Conservation (phyloP, 2,113 vertebrate species). For the Noturus placidus region DNA sequence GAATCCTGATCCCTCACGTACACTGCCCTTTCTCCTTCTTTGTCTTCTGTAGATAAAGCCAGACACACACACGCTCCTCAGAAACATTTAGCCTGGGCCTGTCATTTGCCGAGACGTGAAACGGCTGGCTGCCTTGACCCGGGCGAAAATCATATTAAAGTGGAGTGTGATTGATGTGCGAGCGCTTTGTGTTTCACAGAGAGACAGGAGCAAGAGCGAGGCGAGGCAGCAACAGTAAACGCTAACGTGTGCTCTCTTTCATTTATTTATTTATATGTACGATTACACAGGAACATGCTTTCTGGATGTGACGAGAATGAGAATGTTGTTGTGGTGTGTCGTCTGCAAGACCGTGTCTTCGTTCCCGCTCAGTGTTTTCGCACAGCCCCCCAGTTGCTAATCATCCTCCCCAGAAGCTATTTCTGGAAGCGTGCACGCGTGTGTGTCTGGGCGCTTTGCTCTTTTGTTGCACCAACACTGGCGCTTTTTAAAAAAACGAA, state of each 20-base stretch:
- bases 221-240: not conserved
- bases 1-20: not conserved
- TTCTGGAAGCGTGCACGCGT: not conserved
- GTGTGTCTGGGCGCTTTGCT: not conserved
- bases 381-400: slow-evolving; percentile 34
- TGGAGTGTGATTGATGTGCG: not conserved
- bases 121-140: not conserved
- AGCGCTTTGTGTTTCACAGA: not conserved
- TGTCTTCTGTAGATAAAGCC: not conserved
- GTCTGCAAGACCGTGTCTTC: not conserved
- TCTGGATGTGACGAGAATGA: slow-evolving; percentile 13
- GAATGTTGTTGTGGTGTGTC: not conserved
- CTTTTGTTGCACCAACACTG: slow-evolving; percentile 19
- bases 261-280: not conserved
- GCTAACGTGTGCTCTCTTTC: slow-evolving; percentile 28
- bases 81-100: slow-evolving; percentile 9
- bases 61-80: not conserved
- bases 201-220: not conserved
- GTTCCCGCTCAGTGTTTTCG: slow-evolving; percentile 16
- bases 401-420: slow-evolving; percentile 30
- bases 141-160: slow-evolving; percentile 6
- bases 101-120: not conserved
- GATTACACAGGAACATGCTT: slow-evolving; percentile 20
- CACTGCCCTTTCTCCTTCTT: not conserved
- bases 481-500: not conserved